These are phyloP conservation scores for Zeus faber DNA, from an alignment of 2,113 vertebrate genomes.

Conservation along the genomic window DNA sequence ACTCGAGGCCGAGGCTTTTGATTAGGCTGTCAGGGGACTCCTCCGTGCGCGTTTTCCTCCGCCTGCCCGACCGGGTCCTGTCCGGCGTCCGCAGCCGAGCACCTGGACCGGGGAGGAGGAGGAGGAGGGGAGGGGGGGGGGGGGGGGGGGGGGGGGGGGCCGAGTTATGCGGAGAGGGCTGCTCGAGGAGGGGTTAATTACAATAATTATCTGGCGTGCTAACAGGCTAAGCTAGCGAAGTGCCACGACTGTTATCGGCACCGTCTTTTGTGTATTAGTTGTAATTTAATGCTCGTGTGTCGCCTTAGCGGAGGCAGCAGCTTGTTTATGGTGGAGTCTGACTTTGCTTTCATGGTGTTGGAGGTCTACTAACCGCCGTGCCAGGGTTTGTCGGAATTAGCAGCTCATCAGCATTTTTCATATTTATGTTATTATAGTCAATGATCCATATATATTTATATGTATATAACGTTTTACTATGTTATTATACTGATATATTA, in stretches of 20 bases:
- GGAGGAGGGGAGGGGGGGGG: no score
- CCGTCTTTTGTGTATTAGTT: slow-evolving; percentile 46
- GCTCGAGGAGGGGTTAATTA: slow-evolving; percentile 69
- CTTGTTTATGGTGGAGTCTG: slow-evolving; percentile 6
- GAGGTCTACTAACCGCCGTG: slow-evolving; percentile 17
- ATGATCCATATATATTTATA: no score
- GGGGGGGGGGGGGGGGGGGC: no score
- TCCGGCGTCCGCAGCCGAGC: slow-evolving; percentile 35
- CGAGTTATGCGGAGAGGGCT: no score
- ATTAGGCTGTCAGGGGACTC: no score
- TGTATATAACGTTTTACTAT: no score
- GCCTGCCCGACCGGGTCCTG: no score
- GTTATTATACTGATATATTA: no score
- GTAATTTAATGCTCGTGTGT: slow-evolving; percentile 34
- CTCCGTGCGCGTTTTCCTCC: no score
- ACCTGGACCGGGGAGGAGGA: slow-evolving; percentile 51
- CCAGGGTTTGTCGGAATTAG: background rate
- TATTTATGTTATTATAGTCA: no score
- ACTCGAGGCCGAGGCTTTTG: slow-evolving; percentile 76
- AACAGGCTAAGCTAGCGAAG: slow-evolving; percentile 72
- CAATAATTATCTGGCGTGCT: slow-evolving; percentile 72
- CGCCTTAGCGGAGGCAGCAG: background rate
- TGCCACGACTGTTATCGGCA: slow-evolving; percentile 68
- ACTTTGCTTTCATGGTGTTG: slow-evolving; percentile 12
- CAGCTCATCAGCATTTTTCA: background rate